Evolutionary conservation across 2,888 invertebrate genomes (phyloP), one percentile per base, ranked within the genome.

Genomic region (Erebia ligea): DNA sequence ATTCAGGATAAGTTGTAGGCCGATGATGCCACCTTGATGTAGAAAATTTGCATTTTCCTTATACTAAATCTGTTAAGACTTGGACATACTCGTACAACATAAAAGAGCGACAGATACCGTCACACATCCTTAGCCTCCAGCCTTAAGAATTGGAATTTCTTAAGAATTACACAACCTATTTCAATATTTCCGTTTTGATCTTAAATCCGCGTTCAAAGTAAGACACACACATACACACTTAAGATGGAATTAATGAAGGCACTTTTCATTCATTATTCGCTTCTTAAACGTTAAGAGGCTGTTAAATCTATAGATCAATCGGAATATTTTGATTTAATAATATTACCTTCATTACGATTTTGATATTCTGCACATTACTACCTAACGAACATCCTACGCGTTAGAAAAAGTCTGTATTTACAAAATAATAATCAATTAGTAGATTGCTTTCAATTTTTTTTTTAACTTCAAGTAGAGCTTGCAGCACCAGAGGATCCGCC

Each of bases 161-260:
- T 57, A 25, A 57, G 15, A 58, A 58, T n/a, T n/a, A n/a, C 15
- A 58, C 17, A 50, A 34, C 25, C 19, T 64, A 40, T 64, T 25
- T 45, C 5, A 15, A 66, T 57, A 66, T 66, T 66, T 54, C 42
- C 56, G 21, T 66, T 54, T 56, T 42, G 42, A 66, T 45, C 56
- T 57, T 25, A 58, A 67, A 67, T 57, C 58, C 58, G 48, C 25
- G 48, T 67, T 67, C 67, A 67, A 67, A 67, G 67, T 57, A 48
- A 25, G 17, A 57, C 48, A 48, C 67, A 58, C 67, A 66, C 71
- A 72, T 70, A 72, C 73, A 64, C 70, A 73, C 68, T 68, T 76
- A 74, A 76, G 73, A 75, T 72, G 73, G 68, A 71, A 74, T 76
- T 77, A 77, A 78, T 77, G 76, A 77, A 74, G 76, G 73, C 74